Evolutionary conservation across 2,113 vertebrate genomes (phyloP), one percentile per base, ranked within the genome.

Genomic region (Seriola quinqueradiata): DNA sequence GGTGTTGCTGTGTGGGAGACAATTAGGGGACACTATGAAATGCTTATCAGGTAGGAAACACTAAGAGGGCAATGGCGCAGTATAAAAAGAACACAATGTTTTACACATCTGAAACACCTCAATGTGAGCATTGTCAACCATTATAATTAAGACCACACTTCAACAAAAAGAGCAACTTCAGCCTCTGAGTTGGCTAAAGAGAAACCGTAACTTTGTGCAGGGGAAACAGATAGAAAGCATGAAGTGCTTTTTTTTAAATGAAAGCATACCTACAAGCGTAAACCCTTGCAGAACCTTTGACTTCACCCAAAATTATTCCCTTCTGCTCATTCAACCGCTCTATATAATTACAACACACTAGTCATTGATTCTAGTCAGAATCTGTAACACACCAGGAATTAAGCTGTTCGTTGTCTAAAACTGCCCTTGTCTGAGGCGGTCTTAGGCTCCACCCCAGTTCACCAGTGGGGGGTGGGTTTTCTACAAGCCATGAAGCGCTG

Each of bases 41-140:
- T 52, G 40, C 89, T 93, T 91, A 92, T 93, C 92, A 84, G 82
- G 81, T 85, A 82, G 72, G 67, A 90, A 90, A 93, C 88, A 89
- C 69, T 79, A 64, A 21, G 84, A 82, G 73, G 81, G 79, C 77
- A 84, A 40, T 63, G 84, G 64, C 46, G 19, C 74, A 77, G 78
- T 70, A 70, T 25, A 66, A 84, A 85, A 85, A 70, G 59, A 81
- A 79, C 48, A 81, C 42, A 87, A 81, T 85, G 81, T 82, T 86
- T 85, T 60, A 86, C 77, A 87, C 14, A 58, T 79, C 74, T 21
- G 55, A 87, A 89, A 90, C 76, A 63, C 78, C 87, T 75, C 78
- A 82, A n/a, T 38, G 64, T 66, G 75, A 84, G 19, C 68, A 74
- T 84, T 83, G 89, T 79, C 82, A 76, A 42, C 48, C 44, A 73